Percentiles rank a stretch among this genome's conserved stretches.
Evolutionary conservation across 2,113 vertebrate species (phyloP).

Genomic region (Elgaria multicarinata): DNA sequence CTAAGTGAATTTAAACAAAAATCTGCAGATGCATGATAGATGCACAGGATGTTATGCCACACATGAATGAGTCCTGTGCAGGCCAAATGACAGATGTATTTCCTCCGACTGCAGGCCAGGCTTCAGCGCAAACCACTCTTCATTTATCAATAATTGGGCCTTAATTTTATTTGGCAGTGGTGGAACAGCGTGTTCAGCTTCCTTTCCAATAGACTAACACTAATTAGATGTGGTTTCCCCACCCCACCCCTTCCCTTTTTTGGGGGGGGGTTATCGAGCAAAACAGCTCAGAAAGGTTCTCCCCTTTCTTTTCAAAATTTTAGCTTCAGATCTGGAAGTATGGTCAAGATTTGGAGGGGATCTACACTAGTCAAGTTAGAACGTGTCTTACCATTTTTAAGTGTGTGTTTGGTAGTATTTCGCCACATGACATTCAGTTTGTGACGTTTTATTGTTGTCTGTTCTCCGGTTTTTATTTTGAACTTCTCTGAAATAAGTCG

Average conservation of each 20-base stretch:
- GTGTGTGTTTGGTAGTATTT: no score
- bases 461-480: no score
- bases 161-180: slow-evolving; percentile 92
- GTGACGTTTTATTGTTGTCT: no score
- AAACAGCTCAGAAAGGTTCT: slow-evolving; percentile 47
- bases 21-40: slow-evolving; percentile 89
- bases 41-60: slow-evolving; percentile 87
- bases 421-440: no score
- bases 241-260: slow-evolving; percentile 12
- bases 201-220: slow-evolving; percentile 85
- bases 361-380: no score
- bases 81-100: slow-evolving; percentile 89
- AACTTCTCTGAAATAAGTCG: no score
- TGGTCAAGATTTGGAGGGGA: slow-evolving; percentile 49
- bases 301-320: slow-evolving; percentile 65
- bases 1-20: slow-evolving; percentile 83
- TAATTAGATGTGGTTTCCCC: slow-evolving; percentile 81
- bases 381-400: no score
- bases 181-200: slow-evolving; percentile 81
- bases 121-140: slow-evolving; percentile 90
- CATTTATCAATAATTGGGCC: slow-evolving; percentile 95
- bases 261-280: background rate
- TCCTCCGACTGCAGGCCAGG: slow-evolving; percentile 85
- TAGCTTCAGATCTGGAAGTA: slow-evolving; percentile 65
- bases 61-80: slow-evolving; percentile 83